Evolutionary conservation across 2,888 invertebrate genomes (phyloP).

Genomic region (Vesta saturnalis): DNA sequence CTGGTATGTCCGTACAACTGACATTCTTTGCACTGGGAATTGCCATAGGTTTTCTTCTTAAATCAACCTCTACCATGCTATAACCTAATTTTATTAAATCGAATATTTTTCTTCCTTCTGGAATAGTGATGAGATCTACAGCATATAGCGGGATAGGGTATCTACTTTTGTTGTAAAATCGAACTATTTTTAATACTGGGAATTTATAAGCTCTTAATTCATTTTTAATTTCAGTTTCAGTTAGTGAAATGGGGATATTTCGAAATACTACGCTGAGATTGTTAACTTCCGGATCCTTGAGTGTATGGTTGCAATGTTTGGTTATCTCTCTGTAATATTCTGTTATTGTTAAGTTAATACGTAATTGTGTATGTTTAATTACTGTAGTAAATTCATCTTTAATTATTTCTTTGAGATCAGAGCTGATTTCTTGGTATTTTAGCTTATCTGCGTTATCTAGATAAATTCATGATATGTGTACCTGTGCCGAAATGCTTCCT

Average conservation of each 20-base stretch:
- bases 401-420: conserved; percentile 5
- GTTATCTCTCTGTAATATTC: conserved; percentile 13
- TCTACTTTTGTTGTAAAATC: conserved; percentile 19
- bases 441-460: conserved; percentile 16
- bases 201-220: conserved; percentile 10
- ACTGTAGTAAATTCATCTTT: conserved; percentile 14
- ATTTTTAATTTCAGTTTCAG: conserved; percentile 17
- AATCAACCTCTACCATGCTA: conserved; percentile 12
- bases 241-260: conserved; percentile 3
- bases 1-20: conserved; percentile 14
- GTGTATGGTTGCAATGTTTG: conserved; percentile 7
- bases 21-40: conserved; percentile 10
- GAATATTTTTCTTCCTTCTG: background rate
- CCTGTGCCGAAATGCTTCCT: background rate
- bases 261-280: too few relatives aligned
- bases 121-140: background rate
- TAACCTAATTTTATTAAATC: too few relatives aligned
- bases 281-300: conserved; percentile 8
- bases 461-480: conserved; percentile 15
- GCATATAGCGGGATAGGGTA: conserved; percentile 8
- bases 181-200: conserved; percentile 11
- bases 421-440: conserved; percentile 9
- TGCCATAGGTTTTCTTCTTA: conserved; percentile 13
- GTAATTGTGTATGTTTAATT: conserved; percentile 18
- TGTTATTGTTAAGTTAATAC: conserved; percentile 12